A percentile compares a stretch with the other conserved stretches of the same genome.
Evolutionary conservation across 2,888 invertebrate species (phyloP).

Genomic region (Cryptus viduatorius): DNA sequence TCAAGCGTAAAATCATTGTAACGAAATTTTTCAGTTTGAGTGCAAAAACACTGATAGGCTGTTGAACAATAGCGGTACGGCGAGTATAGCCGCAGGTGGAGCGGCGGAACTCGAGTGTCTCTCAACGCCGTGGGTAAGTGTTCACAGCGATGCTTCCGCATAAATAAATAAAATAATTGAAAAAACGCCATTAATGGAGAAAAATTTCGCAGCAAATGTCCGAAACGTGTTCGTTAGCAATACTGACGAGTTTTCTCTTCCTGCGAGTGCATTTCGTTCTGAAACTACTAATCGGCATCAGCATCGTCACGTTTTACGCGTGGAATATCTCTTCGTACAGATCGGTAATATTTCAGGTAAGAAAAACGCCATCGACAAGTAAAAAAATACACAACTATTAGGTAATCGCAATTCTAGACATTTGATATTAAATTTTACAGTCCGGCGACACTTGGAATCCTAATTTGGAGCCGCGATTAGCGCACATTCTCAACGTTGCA

Average conservation of each 20-base stretch:
- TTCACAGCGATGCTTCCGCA: conserved; percentile 43
- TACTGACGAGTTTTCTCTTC: conserved; percentile 92
- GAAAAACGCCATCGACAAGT: background rate
- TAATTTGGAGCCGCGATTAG: conserved; percentile 88
- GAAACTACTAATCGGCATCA: conserved; percentile 90
- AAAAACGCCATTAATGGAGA: background rate
- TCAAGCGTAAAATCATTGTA: background rate
- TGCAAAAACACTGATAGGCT: conserved; percentile 77
- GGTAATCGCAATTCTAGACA: background rate
- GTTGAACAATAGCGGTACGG: conserved; percentile 75
- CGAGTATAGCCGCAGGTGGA: conserved; percentile 73
- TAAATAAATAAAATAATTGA: conserved; percentile 5
- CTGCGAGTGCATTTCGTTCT: conserved; percentile 93
- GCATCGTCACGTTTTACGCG: conserved; percentile 89
- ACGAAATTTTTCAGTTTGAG: conserved; percentile 77
- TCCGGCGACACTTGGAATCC: conserved; percentile 90
- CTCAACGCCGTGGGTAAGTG: conserved; percentile 81
- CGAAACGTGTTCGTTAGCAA: conserved; percentile 88
- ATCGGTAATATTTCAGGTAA: conserved; percentile 86
- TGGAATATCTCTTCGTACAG: conserved; percentile 89
- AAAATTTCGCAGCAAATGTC: conserved; percentile 90
- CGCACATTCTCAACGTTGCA: conserved; percentile 91
- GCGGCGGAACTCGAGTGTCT: conserved; percentile 76
- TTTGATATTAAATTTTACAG: conserved; percentile 84
- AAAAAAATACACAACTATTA: background rate